Evolutionary conservation across 2,113 vertebrate genomes (phyloP).

Genomic region (Calypte anna): DNA sequence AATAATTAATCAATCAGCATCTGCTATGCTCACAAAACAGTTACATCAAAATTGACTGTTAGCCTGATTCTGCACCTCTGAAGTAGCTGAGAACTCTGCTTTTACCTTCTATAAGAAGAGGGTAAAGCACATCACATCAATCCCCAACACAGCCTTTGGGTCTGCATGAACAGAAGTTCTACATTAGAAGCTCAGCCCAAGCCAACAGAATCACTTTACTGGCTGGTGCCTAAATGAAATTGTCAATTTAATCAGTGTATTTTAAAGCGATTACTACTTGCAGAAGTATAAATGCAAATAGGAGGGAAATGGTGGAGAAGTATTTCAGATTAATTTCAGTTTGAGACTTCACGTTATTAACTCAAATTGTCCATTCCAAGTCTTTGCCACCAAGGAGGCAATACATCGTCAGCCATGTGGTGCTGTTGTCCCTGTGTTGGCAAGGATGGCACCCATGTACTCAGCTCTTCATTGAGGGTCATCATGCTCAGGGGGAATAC

Average conservation of each 20-base stretch:
- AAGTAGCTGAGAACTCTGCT: background rate
- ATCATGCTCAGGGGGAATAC: background rate
- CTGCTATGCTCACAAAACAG: conserved; percentile 1
- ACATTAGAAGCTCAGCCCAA: background rate
- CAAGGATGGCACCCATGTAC: background rate
- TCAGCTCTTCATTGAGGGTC: background rate
- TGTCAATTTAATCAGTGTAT: background rate
- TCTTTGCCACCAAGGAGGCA: background rate
- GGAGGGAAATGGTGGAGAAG: background rate
- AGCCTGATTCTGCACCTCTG: background rate
- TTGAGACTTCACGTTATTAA: accelerated
- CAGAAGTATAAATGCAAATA: background rate
- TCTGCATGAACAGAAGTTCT: background rate
- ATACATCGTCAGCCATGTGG: too few relatives aligned
- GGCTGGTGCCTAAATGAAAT: background rate
- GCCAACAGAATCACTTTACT: background rate
- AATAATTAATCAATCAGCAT: conserved; percentile 57
- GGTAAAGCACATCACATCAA: background rate
- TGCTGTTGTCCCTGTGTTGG: background rate
- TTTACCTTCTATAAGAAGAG: background rate
- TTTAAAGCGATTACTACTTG: background rate
- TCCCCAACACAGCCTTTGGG: background rate
- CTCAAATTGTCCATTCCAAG: background rate
- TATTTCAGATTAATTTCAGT: background rate
- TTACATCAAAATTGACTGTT: background rate